phyloP scores from a whole-genome alignment of 2,113 vertebrate genomes.

The Ivindomyrus marchei region DNA sequence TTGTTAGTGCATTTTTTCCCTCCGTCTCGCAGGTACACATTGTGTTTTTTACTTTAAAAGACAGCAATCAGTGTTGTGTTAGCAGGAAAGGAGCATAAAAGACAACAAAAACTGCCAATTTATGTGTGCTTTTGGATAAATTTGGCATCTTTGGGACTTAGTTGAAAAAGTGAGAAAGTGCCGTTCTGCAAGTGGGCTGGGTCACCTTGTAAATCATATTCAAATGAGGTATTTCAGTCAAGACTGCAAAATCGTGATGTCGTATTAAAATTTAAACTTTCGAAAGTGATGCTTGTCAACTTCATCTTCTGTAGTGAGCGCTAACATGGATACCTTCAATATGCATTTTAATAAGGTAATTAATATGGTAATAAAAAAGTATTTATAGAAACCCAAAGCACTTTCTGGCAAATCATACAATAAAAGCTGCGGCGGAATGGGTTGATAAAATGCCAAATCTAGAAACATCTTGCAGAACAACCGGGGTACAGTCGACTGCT shows the following conservation, averaged over 20 bases:
- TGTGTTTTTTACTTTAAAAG: neutral
- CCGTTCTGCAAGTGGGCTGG: neutral
- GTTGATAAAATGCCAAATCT: neutral
- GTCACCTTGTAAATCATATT: slow-evolving; percentile 1
- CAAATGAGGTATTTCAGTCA: neutral
- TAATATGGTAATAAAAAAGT: neutral
- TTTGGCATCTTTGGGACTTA: neutral
- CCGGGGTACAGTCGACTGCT: neutral
- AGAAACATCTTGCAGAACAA: neutral
- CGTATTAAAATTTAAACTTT: neutral
- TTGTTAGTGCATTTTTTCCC: neutral
- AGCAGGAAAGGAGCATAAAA: neutral
- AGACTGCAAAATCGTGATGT: neutral
- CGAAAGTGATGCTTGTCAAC: neutral
- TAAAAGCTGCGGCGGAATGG: neutral
- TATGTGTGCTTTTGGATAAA: neutral
- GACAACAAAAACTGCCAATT: neutral
- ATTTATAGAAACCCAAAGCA: neutral
- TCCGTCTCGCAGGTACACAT: neutral
- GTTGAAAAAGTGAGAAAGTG: neutral
- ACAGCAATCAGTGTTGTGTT: neutral
- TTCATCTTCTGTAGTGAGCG: neutral
- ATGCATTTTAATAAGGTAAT: neutral
- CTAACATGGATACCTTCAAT: neutral
- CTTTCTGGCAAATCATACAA: neutral